Conservation (phyloP, 2,888 invertebrate species). For the Octodonta nipae region DNA sequence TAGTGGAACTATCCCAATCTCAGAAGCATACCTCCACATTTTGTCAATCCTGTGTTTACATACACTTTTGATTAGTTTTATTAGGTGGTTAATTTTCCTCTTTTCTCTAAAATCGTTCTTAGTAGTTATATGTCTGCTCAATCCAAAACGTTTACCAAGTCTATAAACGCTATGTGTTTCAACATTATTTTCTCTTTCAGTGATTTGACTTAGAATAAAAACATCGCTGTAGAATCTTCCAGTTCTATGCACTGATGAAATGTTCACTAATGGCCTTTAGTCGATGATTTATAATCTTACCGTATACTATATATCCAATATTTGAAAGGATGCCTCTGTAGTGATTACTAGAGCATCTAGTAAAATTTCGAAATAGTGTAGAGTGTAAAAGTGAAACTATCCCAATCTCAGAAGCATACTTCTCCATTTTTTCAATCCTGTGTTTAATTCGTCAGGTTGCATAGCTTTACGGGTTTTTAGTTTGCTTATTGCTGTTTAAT, state of each 20-base stretch:
- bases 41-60: background rate
- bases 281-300: background rate
- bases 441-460: no score
- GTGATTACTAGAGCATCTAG: no score
- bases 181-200: background rate
- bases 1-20: no score
- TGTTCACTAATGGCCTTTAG: conserved; percentile 1
- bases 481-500: no score
- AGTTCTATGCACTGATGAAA: background rate
- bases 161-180: conserved; percentile 1
- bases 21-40: no score
- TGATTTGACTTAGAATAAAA: background rate
- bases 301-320: background rate
- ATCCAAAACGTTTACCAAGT: no score
- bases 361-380: no score
- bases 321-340: background rate
- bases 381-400: no score
- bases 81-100: conserved; percentile 1
- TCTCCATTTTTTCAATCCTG: no score
- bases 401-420: no score
- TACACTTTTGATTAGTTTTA: conserved; percentile 1
- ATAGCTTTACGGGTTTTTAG: no score
- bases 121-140: background rate
- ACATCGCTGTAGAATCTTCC: conserved; percentile 1
- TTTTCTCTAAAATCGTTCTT: background rate